Evolutionary conservation across 2,888 invertebrate species (phyloP), one percentile per base, ranked within the genome.

Genomic region (Muscina levida): DNA sequence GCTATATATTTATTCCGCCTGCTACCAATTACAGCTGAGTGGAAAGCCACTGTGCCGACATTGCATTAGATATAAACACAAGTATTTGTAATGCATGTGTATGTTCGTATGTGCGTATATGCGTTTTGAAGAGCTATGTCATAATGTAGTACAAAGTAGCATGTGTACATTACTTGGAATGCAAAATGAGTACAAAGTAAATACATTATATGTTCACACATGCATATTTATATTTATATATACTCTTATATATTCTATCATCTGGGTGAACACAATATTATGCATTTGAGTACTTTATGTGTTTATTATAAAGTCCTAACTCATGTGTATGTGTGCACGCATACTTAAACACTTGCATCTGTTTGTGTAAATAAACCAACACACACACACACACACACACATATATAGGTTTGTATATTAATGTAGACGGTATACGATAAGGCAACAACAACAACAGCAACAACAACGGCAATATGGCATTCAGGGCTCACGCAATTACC

Each of bases 401-500:
- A 42, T 46, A 51, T 51, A 31, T 31, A 8, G 3, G 31, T 31
- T 31, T 31, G 59, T 53, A 37, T 19, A 39, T 68, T 66, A 31
- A 56, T 48, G 66, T 67, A 51, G 62, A 70, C 68, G 62, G 70
- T 39, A 17, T 70, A 62, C 17, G 53, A 66, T 59, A 26, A 3
- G 4, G 8, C 4, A 31, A 31, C 31, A 31, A 31, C 31, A 31
- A 8, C 3, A 31, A 5, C 3, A 3, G n/a, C 31, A 3, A 31
- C 4, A 31, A 31, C 31, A 31, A 31, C 31, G 8, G 31, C 3
- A 31, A 5, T 5, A 3, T 3, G 8, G 31, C 59, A 44, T 62
- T 56, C 42, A 42, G 56, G n/a, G 68, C 68, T 70, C 76, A 70
- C 70, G 79, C 72, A 80, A 76, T 80, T 70, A 73, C 37, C 65